Percentiles rank a stretch among this genome's conserved stretches.
These are phyloP conservation scores for Cryptoblepharus egeriae DNA, from an alignment of 2,797 vertebrate species.

Conservation along the genomic window DNA sequence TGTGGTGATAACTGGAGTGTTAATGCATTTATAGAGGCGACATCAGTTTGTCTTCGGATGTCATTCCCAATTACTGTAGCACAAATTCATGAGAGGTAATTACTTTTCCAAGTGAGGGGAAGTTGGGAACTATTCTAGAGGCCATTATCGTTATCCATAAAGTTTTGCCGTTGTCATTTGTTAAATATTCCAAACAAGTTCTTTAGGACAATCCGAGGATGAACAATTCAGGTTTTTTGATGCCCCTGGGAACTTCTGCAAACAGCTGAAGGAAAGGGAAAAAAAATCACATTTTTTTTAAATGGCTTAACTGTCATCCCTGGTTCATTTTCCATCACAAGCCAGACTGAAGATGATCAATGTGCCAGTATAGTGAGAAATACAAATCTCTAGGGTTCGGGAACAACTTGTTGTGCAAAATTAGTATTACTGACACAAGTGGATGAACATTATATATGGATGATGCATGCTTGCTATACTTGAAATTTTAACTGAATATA, in stretches of 20 bases:
- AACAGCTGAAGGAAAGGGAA: neutral
- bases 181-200: slow-evolving; percentile 41
- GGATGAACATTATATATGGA: slow-evolving; percentile 13
- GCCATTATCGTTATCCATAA: neutral
- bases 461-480: neutral
- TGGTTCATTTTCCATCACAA: slow-evolving; percentile 28
- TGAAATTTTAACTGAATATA: neutral
- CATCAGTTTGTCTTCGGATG: slow-evolving; percentile 38
- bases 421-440: neutral
- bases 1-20: slow-evolving; percentile 23
- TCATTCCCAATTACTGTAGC: slow-evolving; percentile 47
- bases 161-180: slow-evolving; percentile 2
- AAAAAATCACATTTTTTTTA: neutral
- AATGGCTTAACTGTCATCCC: neutral
- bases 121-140: slow-evolving; percentile 29
- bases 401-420: slow-evolving; percentile 24
- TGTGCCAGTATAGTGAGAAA: slow-evolving; percentile 1
- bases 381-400: slow-evolving; percentile 24
- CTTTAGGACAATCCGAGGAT: slow-evolving; percentile 1
- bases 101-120: slow-evolving; percentile 13
- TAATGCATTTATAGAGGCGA: slow-evolving; percentile 31
- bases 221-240: neutral
- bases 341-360: slow-evolving; percentile 26
- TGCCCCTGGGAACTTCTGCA: slow-evolving; percentile 4
- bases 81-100: slow-evolving; percentile 17